Conservation (phyloP, 2,113 vertebrate genomes). For the Cyanistes caeruleus region DNA sequence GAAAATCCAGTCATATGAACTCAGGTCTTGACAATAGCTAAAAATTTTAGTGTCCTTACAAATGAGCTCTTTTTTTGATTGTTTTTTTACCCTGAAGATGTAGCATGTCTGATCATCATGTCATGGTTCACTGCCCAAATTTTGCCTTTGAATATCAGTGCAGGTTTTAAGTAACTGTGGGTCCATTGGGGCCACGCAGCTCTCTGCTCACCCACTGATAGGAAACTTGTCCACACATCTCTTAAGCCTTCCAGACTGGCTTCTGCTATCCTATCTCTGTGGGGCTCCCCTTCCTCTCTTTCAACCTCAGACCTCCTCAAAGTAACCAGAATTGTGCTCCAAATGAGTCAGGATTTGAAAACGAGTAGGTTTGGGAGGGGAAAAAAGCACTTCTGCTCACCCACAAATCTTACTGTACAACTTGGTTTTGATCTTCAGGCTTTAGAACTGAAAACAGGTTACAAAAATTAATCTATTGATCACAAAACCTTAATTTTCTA, state of each 20-base stretch:
- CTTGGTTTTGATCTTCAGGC: not conserved
- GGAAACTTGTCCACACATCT: not conserved
- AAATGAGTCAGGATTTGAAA: not conserved
- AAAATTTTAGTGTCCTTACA: not conserved
- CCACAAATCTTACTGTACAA: not conserved
- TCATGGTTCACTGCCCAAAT: not conserved
- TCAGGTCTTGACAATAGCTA: not conserved
- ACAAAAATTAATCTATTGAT: not conserved
- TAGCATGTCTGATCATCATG: rapidly evolving
- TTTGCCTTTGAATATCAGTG: not conserved
- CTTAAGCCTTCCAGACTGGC: not conserved
- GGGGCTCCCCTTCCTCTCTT: not conserved
- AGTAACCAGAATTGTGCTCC: not conserved
- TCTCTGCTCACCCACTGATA: not conserved
- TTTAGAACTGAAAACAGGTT: not conserved
- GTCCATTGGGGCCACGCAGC: not conserved
- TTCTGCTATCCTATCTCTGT: not conserved
- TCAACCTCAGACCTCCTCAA: not conserved
- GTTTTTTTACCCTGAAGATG: not conserved
- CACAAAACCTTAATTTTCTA: not conserved
- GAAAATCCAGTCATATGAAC: not conserved
- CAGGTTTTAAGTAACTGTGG: not conserved
- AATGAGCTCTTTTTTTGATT: not conserved
- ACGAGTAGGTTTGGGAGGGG: rapidly evolving
- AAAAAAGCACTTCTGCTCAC: not conserved